phyloP scores from a whole-genome alignment of 2,888 invertebrate genomes.

The Petrolisthes cinctipes region DNA sequence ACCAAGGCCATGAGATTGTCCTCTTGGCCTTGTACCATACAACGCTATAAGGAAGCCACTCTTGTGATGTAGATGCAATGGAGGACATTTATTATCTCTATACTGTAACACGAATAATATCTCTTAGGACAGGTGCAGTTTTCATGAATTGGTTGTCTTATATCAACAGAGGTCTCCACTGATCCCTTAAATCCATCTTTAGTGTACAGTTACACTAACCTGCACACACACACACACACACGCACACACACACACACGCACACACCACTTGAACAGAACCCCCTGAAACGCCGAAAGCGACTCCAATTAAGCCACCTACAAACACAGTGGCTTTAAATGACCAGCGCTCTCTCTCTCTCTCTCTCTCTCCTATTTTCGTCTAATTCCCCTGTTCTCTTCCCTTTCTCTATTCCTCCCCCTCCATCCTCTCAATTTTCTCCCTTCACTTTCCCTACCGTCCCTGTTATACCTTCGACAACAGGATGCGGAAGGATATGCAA shows the following conservation, averaged over 20 bases:
- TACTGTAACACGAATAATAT: neutral
- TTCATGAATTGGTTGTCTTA: no score
- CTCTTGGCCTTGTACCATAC: no score
- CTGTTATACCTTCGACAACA: no score
- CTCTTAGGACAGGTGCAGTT: neutral
- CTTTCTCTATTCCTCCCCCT: neutral
- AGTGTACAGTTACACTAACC: no score
- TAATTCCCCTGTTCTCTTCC: neutral
- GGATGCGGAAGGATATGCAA: no score
- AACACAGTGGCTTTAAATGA: neutral
- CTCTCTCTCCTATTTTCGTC: neutral
- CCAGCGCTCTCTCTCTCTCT: neutral
- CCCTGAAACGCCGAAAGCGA: neutral
- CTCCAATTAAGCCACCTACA: neutral
- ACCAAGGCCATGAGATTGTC: no score
- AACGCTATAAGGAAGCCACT: no score
- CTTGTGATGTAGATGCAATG: no score
- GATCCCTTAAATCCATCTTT: no score
- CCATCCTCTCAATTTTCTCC: no score
- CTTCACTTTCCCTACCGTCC: no score
- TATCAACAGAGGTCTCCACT: no score
- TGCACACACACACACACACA: neutral
- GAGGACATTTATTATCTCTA: neutral
- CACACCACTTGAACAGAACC: neutral
- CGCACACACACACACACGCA: neutral